Percentiles rank a stretch among this genome's conserved stretches.
phyloP scores from a whole-genome alignment of 2,113 vertebrate species.

The Strix aluco region DNA sequence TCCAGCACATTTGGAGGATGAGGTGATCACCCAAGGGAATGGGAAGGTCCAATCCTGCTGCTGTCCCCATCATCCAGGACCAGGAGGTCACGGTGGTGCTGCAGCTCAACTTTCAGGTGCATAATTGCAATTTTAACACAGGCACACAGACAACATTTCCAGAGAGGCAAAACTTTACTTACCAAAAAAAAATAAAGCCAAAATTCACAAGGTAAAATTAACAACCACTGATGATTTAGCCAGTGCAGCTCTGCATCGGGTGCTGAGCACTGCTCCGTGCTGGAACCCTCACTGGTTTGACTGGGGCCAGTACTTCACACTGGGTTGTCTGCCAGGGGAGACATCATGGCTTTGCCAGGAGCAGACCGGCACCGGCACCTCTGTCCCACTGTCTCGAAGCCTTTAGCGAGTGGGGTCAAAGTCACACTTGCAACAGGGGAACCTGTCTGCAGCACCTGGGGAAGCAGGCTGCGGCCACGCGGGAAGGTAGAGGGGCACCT shows the following conservation, averaged over 20 bases:
- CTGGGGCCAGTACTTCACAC: neutral
- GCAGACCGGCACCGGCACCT: too few species aligned
- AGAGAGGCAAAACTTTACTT: neutral
- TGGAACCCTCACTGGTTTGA: neutral
- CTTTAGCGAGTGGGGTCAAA: accelerated
- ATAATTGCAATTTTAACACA: neutral
- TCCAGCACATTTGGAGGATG: neutral
- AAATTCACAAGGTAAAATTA: neutral
- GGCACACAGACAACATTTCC: neutral
- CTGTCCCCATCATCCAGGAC: neutral
- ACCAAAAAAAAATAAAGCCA: neutral
- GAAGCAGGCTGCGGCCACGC: too few species aligned
- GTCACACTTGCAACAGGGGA: accelerated
- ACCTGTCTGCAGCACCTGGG: neutral
- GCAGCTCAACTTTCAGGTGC: neutral
- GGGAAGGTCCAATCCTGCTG: neutral
- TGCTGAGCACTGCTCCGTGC: neutral
- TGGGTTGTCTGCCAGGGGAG: neutral
- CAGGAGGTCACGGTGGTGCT: accelerated
- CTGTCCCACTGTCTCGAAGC: neutral
- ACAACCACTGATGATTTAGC: neutral
- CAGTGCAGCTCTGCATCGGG: accelerated
- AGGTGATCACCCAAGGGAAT: neutral
- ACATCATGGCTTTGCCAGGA: accelerated
- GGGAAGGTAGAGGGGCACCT: neutral